phyloP scores from a whole-genome alignment of 2,888 invertebrate genomes.

The Myopa tessellatipennis region DNA sequence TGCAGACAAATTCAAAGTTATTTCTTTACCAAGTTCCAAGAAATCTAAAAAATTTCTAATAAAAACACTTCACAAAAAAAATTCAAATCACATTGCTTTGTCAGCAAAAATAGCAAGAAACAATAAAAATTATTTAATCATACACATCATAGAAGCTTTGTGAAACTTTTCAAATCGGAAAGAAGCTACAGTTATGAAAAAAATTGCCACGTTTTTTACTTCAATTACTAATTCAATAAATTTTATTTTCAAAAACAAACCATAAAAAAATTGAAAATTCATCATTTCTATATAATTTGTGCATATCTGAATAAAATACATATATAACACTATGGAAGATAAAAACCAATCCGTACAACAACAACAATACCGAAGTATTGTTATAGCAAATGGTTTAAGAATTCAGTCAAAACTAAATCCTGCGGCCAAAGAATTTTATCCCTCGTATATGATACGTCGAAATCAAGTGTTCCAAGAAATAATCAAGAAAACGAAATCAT shows the following conservation, averaged over 20 bases:
- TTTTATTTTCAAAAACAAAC: constrained; percentile 38
- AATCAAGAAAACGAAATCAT: constrained; percentile 22
- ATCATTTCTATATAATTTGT: constrained; percentile 21
- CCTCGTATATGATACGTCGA: constrained; percentile 40
- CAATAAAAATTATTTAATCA: too few relatives aligned
- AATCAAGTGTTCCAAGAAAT: constrained; percentile 36
- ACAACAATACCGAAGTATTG: constrained; percentile 30
- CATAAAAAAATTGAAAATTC: constrained; percentile 34
- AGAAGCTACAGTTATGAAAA: not conserved
- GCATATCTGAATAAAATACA: constrained; percentile 9
- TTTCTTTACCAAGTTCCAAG: too few relatives aligned
- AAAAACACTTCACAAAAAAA: too few relatives aligned
- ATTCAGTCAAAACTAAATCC: constrained; percentile 51
- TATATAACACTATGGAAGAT: constrained; percentile 30
- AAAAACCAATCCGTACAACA: constrained; percentile 31
- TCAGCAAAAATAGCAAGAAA: too few relatives aligned
- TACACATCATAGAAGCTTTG: too few relatives aligned
- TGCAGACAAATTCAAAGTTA: too few relatives aligned
- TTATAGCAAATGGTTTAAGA: constrained; percentile 43
- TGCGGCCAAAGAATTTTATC: constrained; percentile 50
- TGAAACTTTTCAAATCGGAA: too few relatives aligned
- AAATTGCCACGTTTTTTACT: constrained; percentile 45
- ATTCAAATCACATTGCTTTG: too few relatives aligned
- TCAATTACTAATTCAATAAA: constrained; percentile 38
- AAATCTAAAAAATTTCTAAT: too few relatives aligned